Base-by-base conservation (phyloP, 1,140 invertebrate species). In the Druon quercuslanigerum region DNA sequence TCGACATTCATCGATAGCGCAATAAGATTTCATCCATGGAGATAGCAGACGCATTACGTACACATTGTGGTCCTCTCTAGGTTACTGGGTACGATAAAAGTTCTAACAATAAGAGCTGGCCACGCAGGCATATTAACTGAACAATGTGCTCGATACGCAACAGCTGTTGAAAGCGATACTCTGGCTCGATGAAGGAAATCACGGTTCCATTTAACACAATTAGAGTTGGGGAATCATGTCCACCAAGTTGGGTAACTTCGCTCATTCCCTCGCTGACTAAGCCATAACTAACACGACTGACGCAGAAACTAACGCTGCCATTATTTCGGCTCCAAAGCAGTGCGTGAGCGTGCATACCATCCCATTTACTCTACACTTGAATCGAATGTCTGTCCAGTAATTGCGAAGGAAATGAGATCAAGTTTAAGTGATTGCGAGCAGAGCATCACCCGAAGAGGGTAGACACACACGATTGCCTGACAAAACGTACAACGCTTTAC, bases 381-480 rank as follows among this genome's bases (percentile, higher is more conserved):
- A 40, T 66, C 25, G 5, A 66, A 66, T 66, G 60, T 66, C 60
- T 33, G 52, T 54, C n/a, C 79, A 79, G 76, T 82, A 85, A 87
- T 84, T 84, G 81, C 84, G 78, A 87, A 88, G 87, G 85, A 88
- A 88, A 87, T 87, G 86, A 87, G 85, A 88, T 88, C 86, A 88
- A 87, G 86, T 87, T 86, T 86, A 85, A 87, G 80, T 87, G 84
- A 86, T 84, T 82, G 82, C 79, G 66, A 52, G 77, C 81, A 78
- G 66, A 52, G 77, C 81, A 78, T 73, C 72, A 60, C 78, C 75
- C 71, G 66, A 75, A 79, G 73, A 83, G 75, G 71, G 56, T 73
- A 57, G 33, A 66, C 51, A 17, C 72, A 40, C 57, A 25, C 14
- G 40, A 74, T 60, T 57, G 50, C 56, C 46, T 76, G 73, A 51